Evolutionary conservation across 2,113 vertebrate genomes (phyloP).

Genomic region (Campylomormyrus numenius): DNA sequence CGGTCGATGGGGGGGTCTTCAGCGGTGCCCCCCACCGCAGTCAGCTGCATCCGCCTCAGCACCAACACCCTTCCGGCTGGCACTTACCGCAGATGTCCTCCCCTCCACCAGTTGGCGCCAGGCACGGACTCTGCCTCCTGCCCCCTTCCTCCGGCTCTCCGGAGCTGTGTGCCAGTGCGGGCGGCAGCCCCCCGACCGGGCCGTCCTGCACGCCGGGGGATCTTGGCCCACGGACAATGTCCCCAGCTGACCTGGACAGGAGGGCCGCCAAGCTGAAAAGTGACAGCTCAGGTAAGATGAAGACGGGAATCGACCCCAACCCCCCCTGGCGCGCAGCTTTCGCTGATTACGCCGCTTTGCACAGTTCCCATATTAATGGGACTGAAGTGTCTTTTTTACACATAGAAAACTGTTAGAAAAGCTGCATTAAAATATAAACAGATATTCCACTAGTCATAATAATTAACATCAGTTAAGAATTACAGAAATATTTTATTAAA

Average conservation of each 20-base stretch:
- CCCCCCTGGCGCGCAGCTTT: background rate
- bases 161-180: conserved; percentile 68
- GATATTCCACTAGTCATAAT: background rate
- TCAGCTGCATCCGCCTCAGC: conserved; percentile 57
- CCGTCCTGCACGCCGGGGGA: conserved; percentile 69
- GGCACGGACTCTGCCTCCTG: conserved; percentile 70
- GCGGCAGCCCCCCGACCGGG: conserved; percentile 58
- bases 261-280: conserved; percentile 71
- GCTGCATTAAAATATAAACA: background rate
- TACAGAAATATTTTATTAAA: background rate
- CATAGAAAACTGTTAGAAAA: background rate
- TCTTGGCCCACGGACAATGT: conserved; percentile 71
- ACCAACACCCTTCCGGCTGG: conserved; percentile 73
- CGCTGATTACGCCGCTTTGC: background rate
- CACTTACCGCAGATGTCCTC: conserved; percentile 77
- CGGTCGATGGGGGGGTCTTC: conserved; percentile 74
- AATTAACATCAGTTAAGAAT: background rate
- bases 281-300: conserved; percentile 75
- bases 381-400: background rate
- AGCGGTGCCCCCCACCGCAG: conserved; percentile 63
- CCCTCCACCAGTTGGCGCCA: conserved; percentile 51
- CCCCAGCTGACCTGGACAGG: conserved; percentile 71
- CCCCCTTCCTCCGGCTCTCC: conserved; percentile 66
- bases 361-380: background rate
- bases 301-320: background rate